phyloP scores from a whole-genome alignment of 2,113 vertebrate species.

The Lontra canadensis region DNA sequence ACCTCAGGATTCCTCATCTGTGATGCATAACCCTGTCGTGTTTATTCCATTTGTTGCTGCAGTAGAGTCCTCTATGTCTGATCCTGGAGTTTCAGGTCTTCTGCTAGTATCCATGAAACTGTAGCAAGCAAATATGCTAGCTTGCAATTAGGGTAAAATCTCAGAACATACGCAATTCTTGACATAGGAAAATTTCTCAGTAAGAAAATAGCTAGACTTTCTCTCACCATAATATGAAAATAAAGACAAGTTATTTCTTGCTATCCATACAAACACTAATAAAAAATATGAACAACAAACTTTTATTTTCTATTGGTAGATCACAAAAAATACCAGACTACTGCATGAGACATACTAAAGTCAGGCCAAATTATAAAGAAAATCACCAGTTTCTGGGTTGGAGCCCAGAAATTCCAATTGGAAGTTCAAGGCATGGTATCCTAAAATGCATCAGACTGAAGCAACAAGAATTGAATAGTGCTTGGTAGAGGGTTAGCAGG shows the following conservation, averaged over 20 bases:
- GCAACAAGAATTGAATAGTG: background rate
- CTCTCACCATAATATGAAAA: background rate
- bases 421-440: background rate
- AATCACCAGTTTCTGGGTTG: background rate
- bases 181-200: background rate
- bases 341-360: background rate
- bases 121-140: background rate
- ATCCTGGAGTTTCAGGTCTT: background rate
- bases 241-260: background rate
- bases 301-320: background rate
- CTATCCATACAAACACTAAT: background rate
- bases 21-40: background rate
- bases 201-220: background rate
- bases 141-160: background rate
- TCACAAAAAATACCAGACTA: background rate
- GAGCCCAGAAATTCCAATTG: background rate
- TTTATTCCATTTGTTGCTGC: background rate
- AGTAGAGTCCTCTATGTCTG: background rate
- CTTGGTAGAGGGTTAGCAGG: background rate
- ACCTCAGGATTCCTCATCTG: background rate
- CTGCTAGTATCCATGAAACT: background rate
- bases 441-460: background rate
- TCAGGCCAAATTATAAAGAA: background rate
- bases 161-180: background rate
- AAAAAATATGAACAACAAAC: background rate